Conservation (phyloP, 2,888 invertebrate genomes). For the Lobophora halterata region DNA sequence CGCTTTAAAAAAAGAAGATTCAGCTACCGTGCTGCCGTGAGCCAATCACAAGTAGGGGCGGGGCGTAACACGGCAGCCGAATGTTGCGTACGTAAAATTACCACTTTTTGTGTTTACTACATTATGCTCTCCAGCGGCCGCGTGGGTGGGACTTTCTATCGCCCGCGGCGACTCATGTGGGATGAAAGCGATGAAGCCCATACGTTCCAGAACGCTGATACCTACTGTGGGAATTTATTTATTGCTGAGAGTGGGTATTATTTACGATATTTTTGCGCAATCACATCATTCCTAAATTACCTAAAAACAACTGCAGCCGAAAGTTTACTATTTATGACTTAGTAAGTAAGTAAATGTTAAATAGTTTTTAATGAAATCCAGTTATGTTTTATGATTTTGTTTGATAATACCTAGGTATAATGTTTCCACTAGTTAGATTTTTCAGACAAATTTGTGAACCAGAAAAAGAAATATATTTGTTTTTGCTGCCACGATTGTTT, state of each 20-base stretch:
- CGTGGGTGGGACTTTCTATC: constrained; percentile 78
- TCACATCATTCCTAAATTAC: constrained; percentile 1
- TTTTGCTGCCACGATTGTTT: neutral
- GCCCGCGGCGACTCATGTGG: constrained; percentile 67
- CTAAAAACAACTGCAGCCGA: too few relatives aligned
- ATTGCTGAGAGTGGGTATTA: constrained; percentile 4
- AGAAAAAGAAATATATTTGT: neutral
- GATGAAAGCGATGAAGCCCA: constrained; percentile 42
- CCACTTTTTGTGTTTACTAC: constrained; percentile 45
- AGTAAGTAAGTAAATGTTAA: too few relatives aligned
- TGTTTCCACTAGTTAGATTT: too few relatives aligned
- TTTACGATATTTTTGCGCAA: constrained; percentile 8
- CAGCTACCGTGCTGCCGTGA: constrained; percentile 53
- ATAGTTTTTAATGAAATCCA: too few relatives aligned
- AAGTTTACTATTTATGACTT: too few relatives aligned
- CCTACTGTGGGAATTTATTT: constrained; percentile 29
- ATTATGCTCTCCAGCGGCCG: constrained; percentile 40
- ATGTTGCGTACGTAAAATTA: constrained; percentile 22
- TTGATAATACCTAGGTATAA: too few relatives aligned
- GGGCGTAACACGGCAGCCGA: constrained; percentile 72
- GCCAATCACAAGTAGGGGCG: constrained; percentile 66
- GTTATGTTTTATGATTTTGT: too few relatives aligned
- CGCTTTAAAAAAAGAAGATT: constrained; percentile 47
- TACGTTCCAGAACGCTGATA: constrained; percentile 33
- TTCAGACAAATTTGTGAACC: too few relatives aligned